Evolutionary conservation across 2,888 invertebrate species (phyloP).

Genomic region (Hipparchia semele): DNA sequence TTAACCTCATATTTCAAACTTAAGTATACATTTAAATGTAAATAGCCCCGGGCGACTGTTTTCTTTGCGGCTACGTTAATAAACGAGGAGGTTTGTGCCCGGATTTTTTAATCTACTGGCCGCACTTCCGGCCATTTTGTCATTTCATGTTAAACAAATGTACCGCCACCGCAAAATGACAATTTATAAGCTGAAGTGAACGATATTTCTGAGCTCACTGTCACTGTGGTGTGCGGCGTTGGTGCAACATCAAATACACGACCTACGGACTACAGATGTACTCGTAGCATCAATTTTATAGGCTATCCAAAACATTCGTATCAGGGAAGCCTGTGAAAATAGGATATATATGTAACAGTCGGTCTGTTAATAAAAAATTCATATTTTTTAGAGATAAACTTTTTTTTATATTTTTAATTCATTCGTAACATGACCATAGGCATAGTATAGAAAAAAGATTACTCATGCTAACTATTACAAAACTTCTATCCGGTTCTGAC

Average conservation of each 20-base stretch:
- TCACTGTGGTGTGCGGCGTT: not conserved
- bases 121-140: constrained; percentile 24
- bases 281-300: not conserved
- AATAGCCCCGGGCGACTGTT: constrained; percentile 57
- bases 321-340: not conserved
- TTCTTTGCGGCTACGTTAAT: constrained; percentile 63
- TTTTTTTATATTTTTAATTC: no score
- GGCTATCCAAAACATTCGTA: not conserved
- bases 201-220: not conserved
- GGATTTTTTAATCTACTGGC: constrained; percentile 43
- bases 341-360: no score
- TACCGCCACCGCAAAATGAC: constrained; percentile 22
- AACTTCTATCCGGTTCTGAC: no score
- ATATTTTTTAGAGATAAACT: no score
- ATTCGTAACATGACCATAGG: no score
- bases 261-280: not conserved
- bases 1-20: constrained; percentile 62
- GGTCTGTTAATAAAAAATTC: no score
- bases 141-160: constrained; percentile 27
- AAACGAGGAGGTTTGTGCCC: constrained; percentile 48
- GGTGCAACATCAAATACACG: not conserved
- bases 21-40: constrained; percentile 69
- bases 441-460: no score
- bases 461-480: no score
- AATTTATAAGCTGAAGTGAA: constrained; percentile 17